These are phyloP conservation scores for Ditula angustiorana DNA, from an alignment of 2,888 invertebrate species.

Conservation along the genomic window DNA sequence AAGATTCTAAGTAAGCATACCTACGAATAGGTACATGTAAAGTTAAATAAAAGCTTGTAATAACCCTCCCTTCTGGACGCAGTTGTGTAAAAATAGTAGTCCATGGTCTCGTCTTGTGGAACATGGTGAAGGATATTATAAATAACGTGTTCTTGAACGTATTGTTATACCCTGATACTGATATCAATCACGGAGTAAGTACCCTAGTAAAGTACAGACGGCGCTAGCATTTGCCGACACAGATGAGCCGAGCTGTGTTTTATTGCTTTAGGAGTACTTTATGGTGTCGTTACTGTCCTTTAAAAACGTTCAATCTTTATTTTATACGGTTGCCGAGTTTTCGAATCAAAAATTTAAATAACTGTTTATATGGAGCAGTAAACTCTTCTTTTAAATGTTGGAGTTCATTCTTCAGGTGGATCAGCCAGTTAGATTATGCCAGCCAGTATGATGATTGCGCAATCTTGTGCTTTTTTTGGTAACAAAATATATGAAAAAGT, in stretches of 20 bases:
- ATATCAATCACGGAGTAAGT: background rate
- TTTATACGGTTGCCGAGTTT: conserved; percentile 5
- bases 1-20: no score
- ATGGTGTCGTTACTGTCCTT: conserved; percentile 13
- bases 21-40: no score
- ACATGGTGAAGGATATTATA: no score
- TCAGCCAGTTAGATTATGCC: no score
- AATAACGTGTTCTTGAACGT: background rate
- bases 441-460: no score
- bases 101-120: no score
- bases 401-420: background rate
- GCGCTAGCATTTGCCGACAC: background rate
- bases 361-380: background rate
- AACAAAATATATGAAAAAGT: no score
- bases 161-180: background rate
- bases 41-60: no score
- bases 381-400: background rate
- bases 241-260: conserved; percentile 8
- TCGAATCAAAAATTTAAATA: background rate
- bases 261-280: conserved; percentile 15
- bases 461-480: no score
- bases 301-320: conserved; percentile 62
- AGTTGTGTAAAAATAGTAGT: no score
- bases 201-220: conserved; percentile 7
- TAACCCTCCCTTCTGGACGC: no score